phyloP scores from a whole-genome alignment of 2,797 vertebrate genomes.

The Psittacula echo region DNA sequence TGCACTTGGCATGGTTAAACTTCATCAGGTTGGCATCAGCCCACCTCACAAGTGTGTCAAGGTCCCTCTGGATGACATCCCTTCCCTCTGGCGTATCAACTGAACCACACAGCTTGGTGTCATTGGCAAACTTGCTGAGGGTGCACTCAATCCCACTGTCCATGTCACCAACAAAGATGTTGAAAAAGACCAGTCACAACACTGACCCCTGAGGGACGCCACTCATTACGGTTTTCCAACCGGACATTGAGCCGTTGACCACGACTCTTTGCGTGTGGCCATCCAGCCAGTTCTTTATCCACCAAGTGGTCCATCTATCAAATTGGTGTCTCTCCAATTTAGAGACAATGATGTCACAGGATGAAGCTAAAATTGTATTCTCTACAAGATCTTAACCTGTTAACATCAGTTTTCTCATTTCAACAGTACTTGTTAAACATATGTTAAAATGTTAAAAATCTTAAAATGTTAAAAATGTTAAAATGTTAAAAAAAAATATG shows the following conservation, averaged over 20 bases:
- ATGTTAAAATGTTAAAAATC: neutral
- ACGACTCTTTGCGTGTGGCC: accelerated
- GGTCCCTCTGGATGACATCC: no score
- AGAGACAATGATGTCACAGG: neutral
- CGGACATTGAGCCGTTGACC: neutral
- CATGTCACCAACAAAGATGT: neutral
- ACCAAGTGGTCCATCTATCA: neutral
- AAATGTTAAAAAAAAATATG: no score
- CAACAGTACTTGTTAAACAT: neutral
- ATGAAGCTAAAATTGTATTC: neutral
- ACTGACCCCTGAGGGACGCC: neutral
- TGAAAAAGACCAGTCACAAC: neutral
- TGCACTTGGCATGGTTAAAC: no score
- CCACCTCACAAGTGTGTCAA: no score
- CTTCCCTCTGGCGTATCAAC: no score
- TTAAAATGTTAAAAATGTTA: no score
- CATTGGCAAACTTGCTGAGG: no score
- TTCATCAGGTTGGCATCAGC: no score
- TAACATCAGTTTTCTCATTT: neutral
- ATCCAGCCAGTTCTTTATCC: neutral
- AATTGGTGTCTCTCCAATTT: neutral
- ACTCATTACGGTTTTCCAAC: neutral
- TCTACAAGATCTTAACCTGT: neutral
- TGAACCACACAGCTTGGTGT: no score
- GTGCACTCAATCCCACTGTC: no score